Evolutionary conservation across 2,888 invertebrate species (phyloP).

Genomic region (Acleris sparsana): DNA sequence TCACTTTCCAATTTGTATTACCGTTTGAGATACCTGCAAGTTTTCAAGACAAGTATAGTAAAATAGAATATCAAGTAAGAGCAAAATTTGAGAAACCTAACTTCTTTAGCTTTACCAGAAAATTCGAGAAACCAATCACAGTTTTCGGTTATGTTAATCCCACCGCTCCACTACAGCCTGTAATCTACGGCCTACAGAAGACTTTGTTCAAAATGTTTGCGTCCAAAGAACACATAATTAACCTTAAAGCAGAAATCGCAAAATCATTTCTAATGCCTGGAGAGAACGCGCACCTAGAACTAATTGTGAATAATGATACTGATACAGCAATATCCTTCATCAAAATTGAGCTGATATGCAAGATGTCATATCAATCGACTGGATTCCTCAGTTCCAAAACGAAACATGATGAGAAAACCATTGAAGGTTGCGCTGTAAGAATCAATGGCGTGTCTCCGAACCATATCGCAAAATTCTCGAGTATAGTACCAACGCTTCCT

Average conservation of each 20-base stretch:
- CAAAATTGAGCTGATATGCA: constrained; percentile 12
- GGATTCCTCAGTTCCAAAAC: constrained; percentile 11
- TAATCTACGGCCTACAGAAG: constrained; percentile 48
- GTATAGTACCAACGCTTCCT: constrained; percentile 16
- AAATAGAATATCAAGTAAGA: constrained; percentile 50
- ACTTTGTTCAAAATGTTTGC: constrained; percentile 49
- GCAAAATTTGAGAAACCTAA: constrained; percentile 53
- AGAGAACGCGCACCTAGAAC: constrained; percentile 21
- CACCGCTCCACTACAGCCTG: constrained; percentile 41
- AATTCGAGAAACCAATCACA: constrained; percentile 48
- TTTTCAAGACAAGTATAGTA: constrained; percentile 44
- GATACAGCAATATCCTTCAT: constrained; percentile 15
- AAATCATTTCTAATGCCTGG: constrained; percentile 32
- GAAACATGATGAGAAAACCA: constrained; percentile 16
- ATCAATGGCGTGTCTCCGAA: not conserved
- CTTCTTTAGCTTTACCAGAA: constrained; percentile 47
- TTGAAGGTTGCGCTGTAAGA: not conserved
- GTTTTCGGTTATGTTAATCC: constrained; percentile 47
- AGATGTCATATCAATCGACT: constrained; percentile 18
- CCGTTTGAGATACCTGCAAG: constrained; percentile 46
- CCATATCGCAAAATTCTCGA: constrained; percentile 6
- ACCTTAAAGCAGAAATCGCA: constrained; percentile 18
- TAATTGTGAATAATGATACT: constrained; percentile 23
- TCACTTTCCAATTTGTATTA: constrained; percentile 16
- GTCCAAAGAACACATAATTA: constrained; percentile 44